phyloP scores from a whole-genome alignment of 2,797 vertebrate genomes.

The Chanos chanos region DNA sequence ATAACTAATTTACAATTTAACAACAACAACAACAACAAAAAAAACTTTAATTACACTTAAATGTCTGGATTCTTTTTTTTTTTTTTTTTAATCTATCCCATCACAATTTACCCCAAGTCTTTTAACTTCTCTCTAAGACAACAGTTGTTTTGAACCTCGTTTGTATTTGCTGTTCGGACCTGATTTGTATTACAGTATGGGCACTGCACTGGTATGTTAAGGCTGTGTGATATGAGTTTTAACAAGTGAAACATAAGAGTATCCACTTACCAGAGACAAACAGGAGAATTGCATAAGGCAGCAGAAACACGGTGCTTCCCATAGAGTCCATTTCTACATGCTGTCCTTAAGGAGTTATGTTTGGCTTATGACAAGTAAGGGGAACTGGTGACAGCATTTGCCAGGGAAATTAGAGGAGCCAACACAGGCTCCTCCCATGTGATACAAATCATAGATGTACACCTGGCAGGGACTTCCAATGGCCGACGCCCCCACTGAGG shows the following conservation, averaged over 20 bases:
- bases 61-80: no score
- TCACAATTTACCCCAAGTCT: no score
- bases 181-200: no score
- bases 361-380: slow-evolving; percentile 59
- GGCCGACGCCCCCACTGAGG: slow-evolving; percentile 27
- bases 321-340: slow-evolving; percentile 83
- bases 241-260: background rate
- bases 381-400: slow-evolving; percentile 76
- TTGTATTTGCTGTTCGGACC: no score
- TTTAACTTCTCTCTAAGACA: no score
- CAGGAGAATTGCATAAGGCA: slow-evolving; percentile 50
- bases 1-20: background rate
- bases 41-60: no score
- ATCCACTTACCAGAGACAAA: slow-evolving; percentile 66
- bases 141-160: no score
- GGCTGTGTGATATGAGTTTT: background rate
- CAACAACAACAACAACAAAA: no score
- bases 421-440: slow-evolving; percentile 63
- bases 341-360: slow-evolving; percentile 68
- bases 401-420: slow-evolving; percentile 76
- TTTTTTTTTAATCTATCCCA: no score
- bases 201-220: slow-evolving; percentile 1
- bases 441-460: slow-evolving; percentile 60
- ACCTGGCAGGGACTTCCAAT: slow-evolving; percentile 59
- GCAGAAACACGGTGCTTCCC: slow-evolving; percentile 45